Evolutionary conservation across 2,113 vertebrate genomes (phyloP), one percentile per base, ranked within the genome.

Genomic region (Morone chrysops): DNA sequence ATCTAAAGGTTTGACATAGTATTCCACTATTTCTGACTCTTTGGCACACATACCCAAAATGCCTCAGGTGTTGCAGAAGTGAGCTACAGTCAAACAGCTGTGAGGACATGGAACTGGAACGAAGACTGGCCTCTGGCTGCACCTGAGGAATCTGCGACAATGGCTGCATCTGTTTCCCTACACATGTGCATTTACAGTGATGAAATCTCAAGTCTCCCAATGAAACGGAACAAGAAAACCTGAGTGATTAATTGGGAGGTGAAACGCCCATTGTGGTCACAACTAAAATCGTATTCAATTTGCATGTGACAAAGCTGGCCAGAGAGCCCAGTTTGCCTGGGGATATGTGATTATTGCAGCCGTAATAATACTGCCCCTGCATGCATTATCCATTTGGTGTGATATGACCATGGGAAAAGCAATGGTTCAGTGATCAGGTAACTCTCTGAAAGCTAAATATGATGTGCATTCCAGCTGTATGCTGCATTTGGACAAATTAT

Each of bases 281-380:
- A 68, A 63, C 50, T 81, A 69, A 90, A 85, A 81, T 65, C 25
- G 22, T n/a, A 78, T 86, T 84, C 77, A 84, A 86, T 62, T 71
- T 80, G 72, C 54, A 81, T 75, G 78, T 17, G 82, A 86, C 66
- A 74, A 13, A 77, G 78, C 68, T 38, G 73, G 47, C n/a, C 68
- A 51, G 70, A 57, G 75, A 83, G 47, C 75, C 60, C 62, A 17
- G 60, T 75, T 80, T 57, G 75, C 83, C 80, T 22, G 25, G 8
- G 83, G 88, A 81, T 69, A 56, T 79, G 81, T 83, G 59, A 90
- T 84, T 85, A 87, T 43, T 83, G 70, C 70, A 41, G 50, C 47
- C 43, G 36, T 41, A 71, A 87, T 91, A 70, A 75, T 82, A 31
- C 31, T 31, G 57, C 63, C 65, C 40, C 61, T 63, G 71, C 65